Evolutionary conservation across 2,797 vertebrate species (phyloP).

Genomic region (Paguma larvata): DNA sequence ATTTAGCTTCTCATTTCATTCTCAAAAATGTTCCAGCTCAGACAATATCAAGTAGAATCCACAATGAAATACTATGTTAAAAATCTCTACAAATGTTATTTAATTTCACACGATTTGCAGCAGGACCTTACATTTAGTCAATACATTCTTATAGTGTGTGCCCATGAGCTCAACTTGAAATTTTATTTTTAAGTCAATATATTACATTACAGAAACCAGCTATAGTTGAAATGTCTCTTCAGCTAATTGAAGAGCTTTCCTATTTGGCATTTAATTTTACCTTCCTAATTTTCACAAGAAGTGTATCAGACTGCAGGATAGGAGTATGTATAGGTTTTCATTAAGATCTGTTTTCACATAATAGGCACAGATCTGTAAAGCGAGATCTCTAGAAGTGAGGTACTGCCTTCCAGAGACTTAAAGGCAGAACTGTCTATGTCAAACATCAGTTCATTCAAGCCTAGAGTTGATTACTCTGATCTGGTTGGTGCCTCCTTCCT

Average conservation of each 20-base stretch:
- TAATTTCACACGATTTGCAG: conserved; percentile 9
- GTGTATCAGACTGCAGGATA: background rate
- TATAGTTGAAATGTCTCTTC: background rate
- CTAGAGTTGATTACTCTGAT: background rate
- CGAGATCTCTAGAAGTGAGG: background rate
- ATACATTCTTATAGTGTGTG: background rate
- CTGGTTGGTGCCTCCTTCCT: background rate
- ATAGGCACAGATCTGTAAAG: background rate
- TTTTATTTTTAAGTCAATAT: background rate
- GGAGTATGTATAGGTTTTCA: background rate
- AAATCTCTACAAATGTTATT: conserved; percentile 27
- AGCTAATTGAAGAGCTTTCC: conserved; percentile 20
- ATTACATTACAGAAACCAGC: background rate
- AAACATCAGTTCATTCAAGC: background rate
- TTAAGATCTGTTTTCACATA: conserved; percentile 14
- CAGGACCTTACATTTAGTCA: conserved; percentile 22
- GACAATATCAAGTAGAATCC: background rate
- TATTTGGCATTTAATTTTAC: conserved; percentile 14
- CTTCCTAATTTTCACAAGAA: background rate
- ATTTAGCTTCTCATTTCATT: conserved; percentile 7
- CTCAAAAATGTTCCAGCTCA: background rate
- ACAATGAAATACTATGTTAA: background rate
- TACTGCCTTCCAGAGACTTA: conserved; percentile 30
- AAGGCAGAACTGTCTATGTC: background rate
- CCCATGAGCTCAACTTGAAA: background rate